Percentiles rank a stretch among this genome's conserved stretches.
Conservation (phyloP, 2,888 invertebrate genomes). For the Leucophora obtusa region DNA sequence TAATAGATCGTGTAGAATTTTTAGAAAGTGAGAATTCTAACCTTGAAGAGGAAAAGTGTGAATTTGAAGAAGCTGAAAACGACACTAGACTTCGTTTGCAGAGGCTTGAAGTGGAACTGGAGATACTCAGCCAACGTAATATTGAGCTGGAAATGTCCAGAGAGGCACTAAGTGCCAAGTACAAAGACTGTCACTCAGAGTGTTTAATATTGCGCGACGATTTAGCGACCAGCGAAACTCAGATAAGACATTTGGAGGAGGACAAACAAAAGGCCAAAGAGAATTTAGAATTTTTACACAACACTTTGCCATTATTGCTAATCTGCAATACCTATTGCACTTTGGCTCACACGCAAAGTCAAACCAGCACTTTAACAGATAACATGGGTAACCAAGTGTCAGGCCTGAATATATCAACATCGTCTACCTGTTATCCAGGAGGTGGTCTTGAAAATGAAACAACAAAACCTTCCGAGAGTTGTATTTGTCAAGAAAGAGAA, state of each 20-base stretch:
- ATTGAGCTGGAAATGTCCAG: slow-evolving; percentile 81
- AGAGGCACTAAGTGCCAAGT: slow-evolving; percentile 81
- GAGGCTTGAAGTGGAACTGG: slow-evolving; percentile 83
- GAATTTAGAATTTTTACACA: slow-evolving; percentile 72
- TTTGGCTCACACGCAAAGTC: slow-evolving; percentile 44
- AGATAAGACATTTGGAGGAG: slow-evolving; percentile 73
- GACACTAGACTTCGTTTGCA: slow-evolving; percentile 81
- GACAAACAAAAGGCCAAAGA: slow-evolving; percentile 76
- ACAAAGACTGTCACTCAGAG: slow-evolving; percentile 79
- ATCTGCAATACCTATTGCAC: slow-evolving; percentile 67
- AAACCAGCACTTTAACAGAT: slow-evolving; percentile 26
- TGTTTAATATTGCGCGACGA: slow-evolving; percentile 75
- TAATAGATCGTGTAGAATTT: slow-evolving; percentile 80
- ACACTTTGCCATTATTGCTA: slow-evolving; percentile 71
- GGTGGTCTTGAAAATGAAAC: slow-evolving; percentile 18
- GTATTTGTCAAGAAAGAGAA: slow-evolving; percentile 61
- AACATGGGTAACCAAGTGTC: slow-evolving; percentile 62
- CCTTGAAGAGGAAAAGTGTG: slow-evolving; percentile 86
- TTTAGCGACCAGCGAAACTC: slow-evolving; percentile 74
- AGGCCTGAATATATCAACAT: background rate
- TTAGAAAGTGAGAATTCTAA: slow-evolving; percentile 83
- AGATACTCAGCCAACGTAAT: slow-evolving; percentile 79
- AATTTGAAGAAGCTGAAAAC: slow-evolving; percentile 87
- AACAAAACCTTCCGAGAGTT: background rate
- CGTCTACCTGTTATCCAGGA: background rate